Evolutionary conservation across 2,797 vertebrate genomes (phyloP).

Genomic region (Bradypodion ventrale): DNA sequence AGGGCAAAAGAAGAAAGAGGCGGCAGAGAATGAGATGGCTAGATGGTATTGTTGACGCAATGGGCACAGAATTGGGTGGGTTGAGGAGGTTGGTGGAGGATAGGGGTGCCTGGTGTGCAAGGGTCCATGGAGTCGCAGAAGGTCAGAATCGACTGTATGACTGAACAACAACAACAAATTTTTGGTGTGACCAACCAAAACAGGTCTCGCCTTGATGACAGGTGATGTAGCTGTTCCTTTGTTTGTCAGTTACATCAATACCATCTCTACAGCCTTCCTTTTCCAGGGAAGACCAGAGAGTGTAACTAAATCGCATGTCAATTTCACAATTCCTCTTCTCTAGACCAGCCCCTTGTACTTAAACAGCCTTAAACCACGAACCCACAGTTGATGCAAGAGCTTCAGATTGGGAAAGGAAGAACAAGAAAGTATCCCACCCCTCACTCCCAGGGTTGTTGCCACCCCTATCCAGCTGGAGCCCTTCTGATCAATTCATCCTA

Average conservation of each 20-base stretch:
- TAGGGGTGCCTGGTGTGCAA: no score
- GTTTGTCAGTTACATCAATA: background rate
- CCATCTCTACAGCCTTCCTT: background rate
- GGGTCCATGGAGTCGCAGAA: no score
- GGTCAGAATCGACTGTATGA: no score
- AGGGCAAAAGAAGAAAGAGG: no score
- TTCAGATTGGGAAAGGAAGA: slow-evolving; percentile 14
- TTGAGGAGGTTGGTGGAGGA: no score
- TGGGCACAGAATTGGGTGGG: no score
- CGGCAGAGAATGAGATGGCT: no score
- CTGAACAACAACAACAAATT: no score
- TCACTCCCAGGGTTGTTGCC: background rate
- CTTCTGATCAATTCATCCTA: background rate
- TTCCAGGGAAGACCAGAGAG: background rate
- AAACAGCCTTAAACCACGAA: slow-evolving; percentile 36
- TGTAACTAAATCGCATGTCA: no score
- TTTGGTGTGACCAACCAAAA: background rate
- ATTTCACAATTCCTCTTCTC: slow-evolving; percentile 12
- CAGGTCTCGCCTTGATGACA: background rate
- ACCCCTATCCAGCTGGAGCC: background rate
- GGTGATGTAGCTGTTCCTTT: background rate
- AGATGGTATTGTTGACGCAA: no score
- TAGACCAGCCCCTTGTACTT: background rate
- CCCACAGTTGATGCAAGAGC: slow-evolving; percentile 22
- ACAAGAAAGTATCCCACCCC: background rate